These are phyloP conservation scores for Pandemis heparana DNA, from an alignment of 2,888 invertebrate genomes.

Conservation along the genomic window DNA sequence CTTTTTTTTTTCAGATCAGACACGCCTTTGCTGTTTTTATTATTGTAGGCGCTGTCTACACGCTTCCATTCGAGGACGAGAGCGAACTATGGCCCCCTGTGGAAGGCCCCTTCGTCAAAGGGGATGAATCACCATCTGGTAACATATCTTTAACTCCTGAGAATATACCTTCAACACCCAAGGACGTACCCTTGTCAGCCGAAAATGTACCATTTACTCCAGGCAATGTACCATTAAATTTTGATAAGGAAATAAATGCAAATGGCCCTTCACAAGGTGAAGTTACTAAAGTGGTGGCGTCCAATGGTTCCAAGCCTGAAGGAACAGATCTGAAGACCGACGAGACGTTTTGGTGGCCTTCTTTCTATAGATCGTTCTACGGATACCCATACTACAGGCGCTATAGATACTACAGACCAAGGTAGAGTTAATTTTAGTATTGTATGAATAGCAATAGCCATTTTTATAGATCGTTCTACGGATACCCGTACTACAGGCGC, in stretches of 20 bases:
- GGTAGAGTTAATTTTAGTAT: slow-evolving; percentile 13
- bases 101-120: not conserved
- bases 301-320: not conserved
- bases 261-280: not conserved
- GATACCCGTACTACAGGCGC: slow-evolving; percentile 17
- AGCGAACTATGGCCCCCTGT: not conserved
- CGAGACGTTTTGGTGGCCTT: slow-evolving; percentile 34
- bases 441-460: too few relatives aligned
- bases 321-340: slow-evolving; percentile 31
- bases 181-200: not conserved
- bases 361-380: slow-evolving; percentile 15
- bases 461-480: slow-evolving; percentile 17
- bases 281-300: not conserved
- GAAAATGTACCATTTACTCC: not conserved
- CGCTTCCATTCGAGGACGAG: not conserved
- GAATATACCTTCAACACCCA: not conserved
- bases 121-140: not conserved
- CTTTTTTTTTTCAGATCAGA: slow-evolving; percentile 21
- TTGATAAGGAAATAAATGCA: not conserved
- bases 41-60: slow-evolving; percentile 19
- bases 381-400: slow-evolving; percentile 17
- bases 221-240: not conserved
- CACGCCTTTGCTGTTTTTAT: slow-evolving; percentile 4
- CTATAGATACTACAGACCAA: slow-evolving; percentile 28
- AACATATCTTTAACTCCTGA: not conserved